Base-by-base conservation (phyloP, 2,888 invertebrate genomes). In the Brenthis daphne region DNA sequence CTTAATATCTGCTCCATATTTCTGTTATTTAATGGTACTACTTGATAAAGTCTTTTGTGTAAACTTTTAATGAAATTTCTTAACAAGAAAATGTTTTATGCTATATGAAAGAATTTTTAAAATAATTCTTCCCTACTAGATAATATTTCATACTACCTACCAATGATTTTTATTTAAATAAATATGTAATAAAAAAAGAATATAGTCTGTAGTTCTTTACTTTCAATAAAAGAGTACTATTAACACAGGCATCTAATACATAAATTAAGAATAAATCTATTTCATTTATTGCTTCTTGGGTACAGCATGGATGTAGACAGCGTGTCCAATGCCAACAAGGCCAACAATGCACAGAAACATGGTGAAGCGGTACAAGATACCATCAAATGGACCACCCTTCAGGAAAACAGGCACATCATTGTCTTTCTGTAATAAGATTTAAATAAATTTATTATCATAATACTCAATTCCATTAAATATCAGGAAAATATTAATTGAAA, bases 341-440 rank as follows among this genome's bases (percentile, higher is more conserved):
- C 91, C 93, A 14, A 86, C 71, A 48, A 88, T 74, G 70, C 92
- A 88, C 58, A 93, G 82, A 60, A 82, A 82, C 80, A 90, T 71
- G n/a, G 93, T 92, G 13, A 90, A 60, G 33, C 90, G 89, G 79
- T 90, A 91, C 65, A 94, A 78, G 14, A 94, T 75, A 71, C 77
- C 88, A 74, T 95, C 95, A 8, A 85, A 66, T 1, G 93, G 84
- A 60, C 95, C 95, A 43, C 92, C 94, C 81, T 95, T 95, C 77
- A 95, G 82, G 86, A 93, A 94, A 3, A 95, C 90, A 0, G 94
- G 94, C 5, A 91, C 77, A 72, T 93, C 94, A 85, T 95, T 93
- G 6, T 94, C 93, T 85, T 89, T 88, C 94, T 95, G 88, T 54
- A 74, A 75, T 5, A 58, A 57, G 50, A 60, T 67, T 51, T 16